These are phyloP conservation scores for Neopipo cinnamomea DNA, from an alignment of 2,113 vertebrate species.

Conservation along the genomic window DNA sequence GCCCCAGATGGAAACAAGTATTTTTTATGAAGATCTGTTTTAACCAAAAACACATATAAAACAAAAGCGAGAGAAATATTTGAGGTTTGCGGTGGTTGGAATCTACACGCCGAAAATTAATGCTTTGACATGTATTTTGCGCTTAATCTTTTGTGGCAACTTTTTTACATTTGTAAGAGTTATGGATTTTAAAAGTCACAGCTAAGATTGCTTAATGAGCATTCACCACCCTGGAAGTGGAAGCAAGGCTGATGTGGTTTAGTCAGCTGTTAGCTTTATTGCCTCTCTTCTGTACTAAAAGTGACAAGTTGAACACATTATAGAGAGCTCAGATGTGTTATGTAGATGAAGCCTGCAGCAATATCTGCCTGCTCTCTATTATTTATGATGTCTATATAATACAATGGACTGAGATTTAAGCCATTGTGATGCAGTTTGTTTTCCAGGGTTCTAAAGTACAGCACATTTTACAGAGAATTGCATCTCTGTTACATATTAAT, in stretches of 20 bases:
- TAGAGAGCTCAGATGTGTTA: slow-evolving; percentile 86
- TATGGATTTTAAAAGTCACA: slow-evolving; percentile 84
- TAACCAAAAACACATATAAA: slow-evolving; percentile 61
- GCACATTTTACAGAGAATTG: slow-evolving; percentile 84
- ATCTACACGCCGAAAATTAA: slow-evolving; percentile 65
- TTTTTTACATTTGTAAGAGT: slow-evolving; percentile 84
- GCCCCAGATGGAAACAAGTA: slow-evolving; percentile 61
- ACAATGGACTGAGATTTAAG: slow-evolving; percentile 86
- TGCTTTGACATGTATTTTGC: slow-evolving; percentile 74
- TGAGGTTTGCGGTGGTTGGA: slow-evolving; percentile 54
- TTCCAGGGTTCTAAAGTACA: slow-evolving; percentile 82
- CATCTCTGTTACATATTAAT: slow-evolving; percentile 86
- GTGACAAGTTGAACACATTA: slow-evolving; percentile 86
- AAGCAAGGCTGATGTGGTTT: slow-evolving; percentile 78
- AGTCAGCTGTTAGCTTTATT: slow-evolving; percentile 86
- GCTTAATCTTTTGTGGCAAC: slow-evolving; percentile 82
- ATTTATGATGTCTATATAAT: slow-evolving; percentile 87
- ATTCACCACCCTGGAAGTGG: slow-evolving; percentile 76
- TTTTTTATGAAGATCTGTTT: slow-evolving; percentile 58
- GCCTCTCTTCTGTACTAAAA: slow-evolving; percentile 84
- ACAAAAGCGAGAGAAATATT: slow-evolving; percentile 60
- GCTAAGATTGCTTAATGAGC: slow-evolving; percentile 85
- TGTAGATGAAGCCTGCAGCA: slow-evolving; percentile 87
- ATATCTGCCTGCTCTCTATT: slow-evolving; percentile 85
- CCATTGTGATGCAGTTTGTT: slow-evolving; percentile 84